Evolutionary conservation across 2,888 invertebrate species (phyloP).

Genomic region (Dascillus cervinus): DNA sequence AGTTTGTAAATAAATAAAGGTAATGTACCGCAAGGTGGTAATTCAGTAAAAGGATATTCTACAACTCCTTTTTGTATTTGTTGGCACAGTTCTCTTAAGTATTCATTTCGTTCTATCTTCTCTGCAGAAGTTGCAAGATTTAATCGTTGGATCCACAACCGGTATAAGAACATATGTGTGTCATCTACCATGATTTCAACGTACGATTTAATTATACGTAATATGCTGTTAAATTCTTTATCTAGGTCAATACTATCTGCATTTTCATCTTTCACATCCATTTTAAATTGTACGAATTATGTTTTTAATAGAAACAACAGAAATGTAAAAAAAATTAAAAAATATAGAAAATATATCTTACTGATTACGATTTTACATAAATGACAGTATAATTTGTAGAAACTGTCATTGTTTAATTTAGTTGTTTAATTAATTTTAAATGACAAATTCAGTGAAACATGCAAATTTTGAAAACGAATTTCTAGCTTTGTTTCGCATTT

Average conservation of each 20-base stretch:
- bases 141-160: conserved; percentile 24
- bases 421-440: too few species aligned
- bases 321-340: too few species aligned
- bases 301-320: too few species aligned
- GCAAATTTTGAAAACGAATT: too few species aligned
- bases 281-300: too few species aligned
- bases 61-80: conserved; percentile 23
- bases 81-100: conserved; percentile 19
- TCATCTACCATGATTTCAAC: conserved; percentile 24
- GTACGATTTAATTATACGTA: conserved; percentile 23
- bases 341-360: too few species aligned
- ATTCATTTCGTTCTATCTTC: conserved; percentile 20
- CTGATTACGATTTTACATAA: too few species aligned
- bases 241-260: conserved; percentile 16
- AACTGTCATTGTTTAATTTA: too few species aligned
- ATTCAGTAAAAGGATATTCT: conserved; percentile 19
- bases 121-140: conserved; percentile 16
- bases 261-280: conserved; percentile 2
- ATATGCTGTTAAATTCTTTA: conserved; percentile 20
- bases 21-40: conserved; percentile 16
- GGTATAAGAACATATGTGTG: conserved; percentile 20
- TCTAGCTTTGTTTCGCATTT: too few species aligned
- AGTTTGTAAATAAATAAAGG: conserved; percentile 6
- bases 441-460: too few species aligned
- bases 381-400: too few species aligned